Conservation (phyloP, 2,888 invertebrate genomes). For the Drosophila neotestacea region DNA sequence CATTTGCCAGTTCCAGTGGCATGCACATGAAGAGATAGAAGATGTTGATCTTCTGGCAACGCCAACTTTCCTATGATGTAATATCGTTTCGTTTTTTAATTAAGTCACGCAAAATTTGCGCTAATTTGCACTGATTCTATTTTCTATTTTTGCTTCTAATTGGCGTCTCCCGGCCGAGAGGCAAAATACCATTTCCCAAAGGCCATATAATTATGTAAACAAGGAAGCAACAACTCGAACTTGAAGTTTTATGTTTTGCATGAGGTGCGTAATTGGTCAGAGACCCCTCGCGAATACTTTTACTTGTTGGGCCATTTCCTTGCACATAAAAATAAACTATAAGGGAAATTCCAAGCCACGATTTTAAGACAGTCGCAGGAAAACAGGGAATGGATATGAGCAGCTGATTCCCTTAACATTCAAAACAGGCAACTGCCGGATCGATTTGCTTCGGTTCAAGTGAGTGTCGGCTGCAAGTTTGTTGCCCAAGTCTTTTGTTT, state of each 20-base stretch:
- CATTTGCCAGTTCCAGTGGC: slow-evolving; percentile 61
- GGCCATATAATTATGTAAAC: slow-evolving; percentile 64
- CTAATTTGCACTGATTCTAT: slow-evolving; percentile 64
- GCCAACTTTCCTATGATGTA: slow-evolving; percentile 71
- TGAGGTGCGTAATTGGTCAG: slow-evolving; percentile 57
- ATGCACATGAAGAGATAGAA: slow-evolving; percentile 38
- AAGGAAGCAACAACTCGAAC: slow-evolving; percentile 50
- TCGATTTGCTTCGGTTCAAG: slow-evolving; percentile 37
- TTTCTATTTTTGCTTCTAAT: slow-evolving; percentile 66
- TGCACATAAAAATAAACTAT: slow-evolving; percentile 30
- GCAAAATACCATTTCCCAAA: slow-evolving; percentile 29
- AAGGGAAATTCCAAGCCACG: slow-evolving; percentile 47
- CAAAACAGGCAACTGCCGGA: slow-evolving; percentile 42
- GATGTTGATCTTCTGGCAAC: slow-evolving; percentile 49
- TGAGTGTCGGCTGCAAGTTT: slow-evolving; percentile 32
- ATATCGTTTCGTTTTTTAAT: slow-evolving; percentile 62
- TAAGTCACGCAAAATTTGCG: slow-evolving; percentile 78
- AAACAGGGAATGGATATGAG: not conserved
- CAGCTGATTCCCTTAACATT: slow-evolving; percentile 59
- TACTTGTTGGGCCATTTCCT: slow-evolving; percentile 49
- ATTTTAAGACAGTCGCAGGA: slow-evolving; percentile 4
- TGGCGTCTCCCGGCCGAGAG: slow-evolving; percentile 17
- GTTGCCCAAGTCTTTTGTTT: slow-evolving; percentile 47
- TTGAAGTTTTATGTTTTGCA: slow-evolving; percentile 30
- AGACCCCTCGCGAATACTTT: slow-evolving; percentile 21